Conservation (phyloP, 2,888 invertebrate species). For the Leptothorax acervorum region DNA sequence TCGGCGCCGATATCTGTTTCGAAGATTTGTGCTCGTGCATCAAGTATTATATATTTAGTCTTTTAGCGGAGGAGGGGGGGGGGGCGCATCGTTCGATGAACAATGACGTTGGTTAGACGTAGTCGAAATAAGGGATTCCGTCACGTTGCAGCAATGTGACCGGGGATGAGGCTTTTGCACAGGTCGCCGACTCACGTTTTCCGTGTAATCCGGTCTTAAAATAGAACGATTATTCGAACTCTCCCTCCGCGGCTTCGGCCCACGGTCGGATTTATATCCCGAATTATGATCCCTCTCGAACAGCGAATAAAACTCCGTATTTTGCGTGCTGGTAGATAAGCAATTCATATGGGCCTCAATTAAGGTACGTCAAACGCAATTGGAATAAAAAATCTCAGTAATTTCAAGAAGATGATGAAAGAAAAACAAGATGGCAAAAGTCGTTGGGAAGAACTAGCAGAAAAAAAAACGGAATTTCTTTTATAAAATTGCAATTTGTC, state of each 20-base stretch:
- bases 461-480: neutral
- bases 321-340: neutral
- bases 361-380: neutral
- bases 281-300: constrained; percentile 37
- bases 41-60: constrained; percentile 16
- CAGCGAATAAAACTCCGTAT: neutral
- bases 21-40: neutral
- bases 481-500: neutral
- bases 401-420: neutral
- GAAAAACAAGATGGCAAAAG: neutral
- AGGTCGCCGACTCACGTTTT: constrained; percentile 67
- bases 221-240: constrained; percentile 68
- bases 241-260: constrained; percentile 29
- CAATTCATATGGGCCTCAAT: neutral
- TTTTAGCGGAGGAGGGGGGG: neutral
- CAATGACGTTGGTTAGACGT: constrained; percentile 24
- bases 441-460: neutral
- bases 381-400: neutral
- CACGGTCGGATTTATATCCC: constrained; percentile 34
- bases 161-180: constrained; percentile 58
- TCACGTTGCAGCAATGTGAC: constrained; percentile 65
- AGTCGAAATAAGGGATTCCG: constrained; percentile 49
- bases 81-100: constrained; percentile 23
- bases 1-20: neutral
- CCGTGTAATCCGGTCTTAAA: constrained; percentile 62